Evolutionary conservation across 2,797 vertebrate species (phyloP).

Genomic region (Botia almorhae): DNA sequence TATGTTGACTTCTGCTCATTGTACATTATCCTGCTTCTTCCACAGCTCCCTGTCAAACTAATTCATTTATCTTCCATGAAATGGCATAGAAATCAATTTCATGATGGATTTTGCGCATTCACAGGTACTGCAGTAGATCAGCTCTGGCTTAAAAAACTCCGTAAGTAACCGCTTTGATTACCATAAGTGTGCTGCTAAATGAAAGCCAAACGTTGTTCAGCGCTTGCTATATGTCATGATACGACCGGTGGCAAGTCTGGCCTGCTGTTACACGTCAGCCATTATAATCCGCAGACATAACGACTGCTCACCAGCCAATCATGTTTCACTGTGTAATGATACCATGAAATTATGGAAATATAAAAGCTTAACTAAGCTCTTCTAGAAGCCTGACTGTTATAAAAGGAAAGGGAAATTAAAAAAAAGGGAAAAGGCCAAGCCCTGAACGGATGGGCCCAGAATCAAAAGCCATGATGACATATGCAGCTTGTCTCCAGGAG

Average conservation of each 20-base stretch:
- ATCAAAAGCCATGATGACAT: constrained; percentile 33
- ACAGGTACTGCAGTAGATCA: constrained; percentile 24
- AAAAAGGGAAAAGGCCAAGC: constrained; percentile 26
- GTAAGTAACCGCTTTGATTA: constrained; percentile 10
- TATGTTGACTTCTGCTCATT: constrained; percentile 36
- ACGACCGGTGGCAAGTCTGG: neutral
- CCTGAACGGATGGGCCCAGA: constrained; percentile 2
- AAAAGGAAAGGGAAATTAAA: neutral
- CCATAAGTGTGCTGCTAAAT: neutral
- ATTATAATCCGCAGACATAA: neutral
- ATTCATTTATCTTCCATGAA: constrained; percentile 37
- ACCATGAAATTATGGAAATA: neutral
- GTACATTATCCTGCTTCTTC: constrained; percentile 18
- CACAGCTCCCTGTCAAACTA: constrained; percentile 21
- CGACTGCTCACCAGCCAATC: neutral
- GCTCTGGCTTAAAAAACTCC: neutral
- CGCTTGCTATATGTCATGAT: constrained; percentile 2
- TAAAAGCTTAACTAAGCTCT: constrained; percentile 3
- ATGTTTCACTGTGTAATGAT: neutral
- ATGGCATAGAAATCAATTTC: constrained; percentile 41
- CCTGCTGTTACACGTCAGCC: neutral
- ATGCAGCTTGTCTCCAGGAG: constrained; percentile 23
- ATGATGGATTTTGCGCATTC: constrained; percentile 30
- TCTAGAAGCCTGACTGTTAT: neutral
- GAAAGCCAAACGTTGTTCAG: neutral